phyloP scores from a whole-genome alignment of 2,888 invertebrate species.

The Neuroscelio doddi region DNA sequence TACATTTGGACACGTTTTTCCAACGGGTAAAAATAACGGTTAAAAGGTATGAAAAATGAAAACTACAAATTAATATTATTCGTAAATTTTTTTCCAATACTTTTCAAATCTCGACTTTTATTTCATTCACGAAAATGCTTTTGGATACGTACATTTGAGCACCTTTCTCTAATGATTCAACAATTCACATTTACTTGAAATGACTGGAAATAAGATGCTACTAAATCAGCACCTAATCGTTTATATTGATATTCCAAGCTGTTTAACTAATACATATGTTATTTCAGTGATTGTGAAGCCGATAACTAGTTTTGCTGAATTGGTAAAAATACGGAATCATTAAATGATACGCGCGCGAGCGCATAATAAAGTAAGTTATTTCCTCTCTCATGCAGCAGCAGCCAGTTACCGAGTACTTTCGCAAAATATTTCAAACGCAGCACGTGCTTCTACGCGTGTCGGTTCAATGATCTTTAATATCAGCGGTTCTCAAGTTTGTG shows the following conservation, averaged over 20 bases:
- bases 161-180: too few species aligned
- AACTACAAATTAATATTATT: too few species aligned
- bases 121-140: too few species aligned
- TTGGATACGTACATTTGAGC: too few species aligned
- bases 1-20: too few species aligned
- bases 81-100: too few species aligned
- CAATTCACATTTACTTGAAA: too few species aligned
- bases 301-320: constrained; percentile 10
- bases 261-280: background rate
- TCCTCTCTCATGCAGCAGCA: constrained; percentile 17
- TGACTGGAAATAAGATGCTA: background rate
- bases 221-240: background rate
- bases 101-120: too few species aligned
- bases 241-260: background rate
- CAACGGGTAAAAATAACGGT: too few species aligned
- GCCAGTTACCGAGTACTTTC: constrained; percentile 21
- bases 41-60: too few species aligned
- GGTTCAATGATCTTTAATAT: constrained; percentile 23
- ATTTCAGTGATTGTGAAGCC: background rate
- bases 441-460: constrained; percentile 30
- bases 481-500: constrained; percentile 18
- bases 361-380: constrained; percentile 19
- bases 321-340: constrained; percentile 9
- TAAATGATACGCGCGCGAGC: constrained; percentile 12
- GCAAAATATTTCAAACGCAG: constrained; percentile 30